These are phyloP conservation scores for Acleris sparsana DNA, from an alignment of 2,888 invertebrate species.

Conservation along the genomic window DNA sequence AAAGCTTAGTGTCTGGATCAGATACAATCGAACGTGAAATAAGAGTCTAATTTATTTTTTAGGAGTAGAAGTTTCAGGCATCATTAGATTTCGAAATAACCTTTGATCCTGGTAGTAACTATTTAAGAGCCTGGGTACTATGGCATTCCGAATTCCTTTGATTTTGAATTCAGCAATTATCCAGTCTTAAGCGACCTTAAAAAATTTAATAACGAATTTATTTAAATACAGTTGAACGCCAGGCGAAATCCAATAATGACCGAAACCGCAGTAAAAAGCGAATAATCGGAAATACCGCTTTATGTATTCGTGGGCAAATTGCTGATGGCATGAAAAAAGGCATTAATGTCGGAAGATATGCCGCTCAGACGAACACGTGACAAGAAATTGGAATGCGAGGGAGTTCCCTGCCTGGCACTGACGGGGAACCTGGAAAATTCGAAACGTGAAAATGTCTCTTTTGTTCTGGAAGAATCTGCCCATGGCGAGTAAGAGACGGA, in stretches of 20 bases:
- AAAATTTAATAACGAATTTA: slow-evolving; percentile 28
- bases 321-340: slow-evolving; percentile 49
- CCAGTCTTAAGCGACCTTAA: slow-evolving; percentile 38
- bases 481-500: too few species aligned
- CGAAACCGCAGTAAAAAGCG: slow-evolving; percentile 41
- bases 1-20: too few species aligned
- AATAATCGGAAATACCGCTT: slow-evolving; percentile 51
- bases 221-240: slow-evolving; percentile 43
- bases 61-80: not conserved
- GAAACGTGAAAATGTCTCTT: too few species aligned
- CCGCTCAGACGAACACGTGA: slow-evolving; percentile 49
- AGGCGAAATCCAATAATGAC: slow-evolving; percentile 51
- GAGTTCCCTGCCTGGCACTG: slow-evolving; percentile 26
- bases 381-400: slow-evolving; percentile 41
- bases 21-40: not conserved
- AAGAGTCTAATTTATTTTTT: not conserved
- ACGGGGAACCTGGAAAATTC: too few species aligned
- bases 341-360: slow-evolving; percentile 50
- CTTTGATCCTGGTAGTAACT: not conserved
- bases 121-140: not conserved
- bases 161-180: not conserved
- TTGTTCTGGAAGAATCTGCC: too few species aligned
- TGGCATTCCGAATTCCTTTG: slow-evolving; percentile 27
- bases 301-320: slow-evolving; percentile 49
- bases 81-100: not conserved